Conservation (phyloP, 2,797 vertebrate genomes). For the Tympanoctomys barrerae region DNA sequence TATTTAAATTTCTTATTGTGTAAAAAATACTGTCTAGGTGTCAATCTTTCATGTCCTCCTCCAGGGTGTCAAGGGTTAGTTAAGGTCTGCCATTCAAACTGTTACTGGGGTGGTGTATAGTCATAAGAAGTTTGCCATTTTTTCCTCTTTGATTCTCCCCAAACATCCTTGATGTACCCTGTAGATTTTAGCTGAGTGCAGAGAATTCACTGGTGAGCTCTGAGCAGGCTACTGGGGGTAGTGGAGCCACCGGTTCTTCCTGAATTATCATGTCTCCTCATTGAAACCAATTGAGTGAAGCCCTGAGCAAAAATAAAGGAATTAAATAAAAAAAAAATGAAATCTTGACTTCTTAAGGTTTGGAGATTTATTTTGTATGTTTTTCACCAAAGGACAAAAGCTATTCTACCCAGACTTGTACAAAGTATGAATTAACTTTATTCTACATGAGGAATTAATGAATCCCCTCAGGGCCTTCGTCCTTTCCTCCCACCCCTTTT, state of each 20-base stretch:
- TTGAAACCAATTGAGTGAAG: not conserved
- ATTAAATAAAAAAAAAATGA: not conserved
- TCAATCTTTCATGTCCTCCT: not conserved
- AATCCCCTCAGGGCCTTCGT: fast-evolving
- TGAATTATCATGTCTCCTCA: not conserved
- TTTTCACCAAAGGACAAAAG: not conserved
- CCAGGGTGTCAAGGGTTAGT: not conserved
- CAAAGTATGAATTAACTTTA: not conserved
- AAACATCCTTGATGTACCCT: not conserved
- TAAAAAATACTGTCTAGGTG: not conserved
- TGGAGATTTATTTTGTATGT: not conserved
- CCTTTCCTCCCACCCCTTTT: not conserved
- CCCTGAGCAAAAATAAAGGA: not conserved
- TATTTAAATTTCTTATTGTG: not conserved
- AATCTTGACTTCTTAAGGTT: not conserved
- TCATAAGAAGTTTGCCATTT: not conserved
- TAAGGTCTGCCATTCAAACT: too few relatives aligned
- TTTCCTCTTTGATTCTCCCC: not conserved
- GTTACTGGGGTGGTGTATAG: not conserved
- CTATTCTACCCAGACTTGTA: not conserved
- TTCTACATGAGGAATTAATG: not conserved
- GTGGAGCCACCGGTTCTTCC: not conserved
- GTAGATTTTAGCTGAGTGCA: not conserved
- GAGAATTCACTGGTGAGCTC: not conserved
- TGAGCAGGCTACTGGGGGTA: not conserved